A percentile compares a stretch with the other conserved stretches of the same genome.
These are phyloP conservation scores for Ennomos quercinarius DNA, from an alignment of 2,888 invertebrate species.

Conservation along the genomic window DNA sequence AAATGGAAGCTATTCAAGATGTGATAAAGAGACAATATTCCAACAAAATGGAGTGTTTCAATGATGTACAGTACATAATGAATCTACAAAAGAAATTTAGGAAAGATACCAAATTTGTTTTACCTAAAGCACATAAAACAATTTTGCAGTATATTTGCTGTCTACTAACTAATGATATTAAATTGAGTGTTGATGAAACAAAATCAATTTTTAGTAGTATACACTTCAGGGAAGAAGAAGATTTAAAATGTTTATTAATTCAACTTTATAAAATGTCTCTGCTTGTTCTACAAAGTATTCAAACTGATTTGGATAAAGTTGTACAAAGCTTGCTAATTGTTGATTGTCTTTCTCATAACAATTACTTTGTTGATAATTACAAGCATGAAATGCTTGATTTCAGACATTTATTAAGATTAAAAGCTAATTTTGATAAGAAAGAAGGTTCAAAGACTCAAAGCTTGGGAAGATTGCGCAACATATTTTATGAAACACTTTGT, in stretches of 20 bases:
- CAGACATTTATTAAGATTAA: conserved; percentile 48
- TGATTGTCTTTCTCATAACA: conserved; percentile 49
- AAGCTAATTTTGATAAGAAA: conserved; percentile 40
- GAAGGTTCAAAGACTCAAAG: conserved; percentile 53
- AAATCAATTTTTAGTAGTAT: conserved; percentile 50
- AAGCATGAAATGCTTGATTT: conserved; percentile 59
- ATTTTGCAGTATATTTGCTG: conserved; percentile 57
- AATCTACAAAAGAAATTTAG: conserved; percentile 50
- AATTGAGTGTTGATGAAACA: conserved; percentile 52
- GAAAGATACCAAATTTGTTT: conserved; percentile 38
- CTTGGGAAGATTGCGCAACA: conserved; percentile 64
- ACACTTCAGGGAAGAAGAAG: conserved; percentile 36
- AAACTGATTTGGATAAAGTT: conserved; percentile 54
- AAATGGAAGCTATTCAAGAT: conserved; percentile 53
- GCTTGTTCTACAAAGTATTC: conserved; percentile 54
- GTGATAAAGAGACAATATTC: conserved; percentile 64
- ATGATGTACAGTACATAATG: conserved; percentile 59
- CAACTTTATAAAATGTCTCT: conserved; percentile 59
- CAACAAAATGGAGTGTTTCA: conserved; percentile 58
- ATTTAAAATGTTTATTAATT: conserved; percentile 47
- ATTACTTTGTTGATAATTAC: conserved; percentile 42
- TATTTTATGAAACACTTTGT: conserved; percentile 68
- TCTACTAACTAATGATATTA: conserved; percentile 55
- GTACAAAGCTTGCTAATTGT: conserved; percentile 59
- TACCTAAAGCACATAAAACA: conserved; percentile 50